Evolutionary conservation across 2,113 vertebrate genomes (phyloP), one percentile per base, ranked within the genome.

Genomic region (Colossoma macropomum): DNA sequence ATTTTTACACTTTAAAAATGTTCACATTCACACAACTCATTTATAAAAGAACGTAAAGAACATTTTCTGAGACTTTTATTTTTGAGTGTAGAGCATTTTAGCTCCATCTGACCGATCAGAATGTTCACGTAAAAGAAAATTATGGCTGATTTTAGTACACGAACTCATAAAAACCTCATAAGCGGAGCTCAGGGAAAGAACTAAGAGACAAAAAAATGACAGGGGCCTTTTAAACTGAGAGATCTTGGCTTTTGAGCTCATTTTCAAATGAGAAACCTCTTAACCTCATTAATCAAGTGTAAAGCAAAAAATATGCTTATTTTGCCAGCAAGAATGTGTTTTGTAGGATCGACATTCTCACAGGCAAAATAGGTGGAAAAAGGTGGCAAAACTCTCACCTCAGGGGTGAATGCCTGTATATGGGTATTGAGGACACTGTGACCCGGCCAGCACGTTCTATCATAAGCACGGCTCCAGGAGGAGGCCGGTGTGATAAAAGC

Each of bases 401-500:
- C 65, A 50, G 28, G 59, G 52, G 50, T 60, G 19, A 63, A 68
- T 79, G 69, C 50, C 56, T 73, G 68, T 78, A 62, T 77, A 73
- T 77, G 68, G 62, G 45, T 73, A 81, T 11, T 71, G 25, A 69
- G 68, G 71, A 72, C 78, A 38, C 60, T 69, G 28, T 86, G 78
- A 84, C 74, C 78, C 74, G 60, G 82, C 68, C 77, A 81, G 27
- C 59, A 78, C 4, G 34, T 66, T 80, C 78, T 62, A 80, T 66
- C 77, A 76, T 69, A 86, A 86, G 70, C 56, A 52, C 5, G 10
- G n/a, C 30, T 76, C 54, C 66, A 62, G 72, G 52, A 75, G 23
- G 72, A 80, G 56, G 52, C 56, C 78, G 30, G 68, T 83, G 86
- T 83, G 86, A 83, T 83, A 80, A 80, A 85, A 75, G 63, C 16